Evolutionary conservation across 2,797 vertebrate genomes (phyloP).

Genomic region (Gymnopithys bicolor): DNA sequence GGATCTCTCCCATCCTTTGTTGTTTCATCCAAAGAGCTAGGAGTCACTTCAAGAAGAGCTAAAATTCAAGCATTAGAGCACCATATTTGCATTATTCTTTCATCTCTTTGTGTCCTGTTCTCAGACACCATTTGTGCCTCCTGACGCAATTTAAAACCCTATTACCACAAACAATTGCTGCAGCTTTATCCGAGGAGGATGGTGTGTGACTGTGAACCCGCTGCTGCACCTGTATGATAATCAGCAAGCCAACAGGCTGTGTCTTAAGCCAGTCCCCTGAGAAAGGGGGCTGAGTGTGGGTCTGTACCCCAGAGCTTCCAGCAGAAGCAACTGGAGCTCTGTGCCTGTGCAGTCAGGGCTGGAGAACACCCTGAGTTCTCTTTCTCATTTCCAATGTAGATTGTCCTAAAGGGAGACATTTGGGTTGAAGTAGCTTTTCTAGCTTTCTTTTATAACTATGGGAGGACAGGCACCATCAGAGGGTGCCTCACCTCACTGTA

Average conservation of each 20-base stretch:
- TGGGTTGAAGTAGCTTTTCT: neutral
- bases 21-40: neutral
- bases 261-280: neutral
- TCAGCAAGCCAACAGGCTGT: neutral
- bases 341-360: neutral
- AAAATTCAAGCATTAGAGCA: neutral
- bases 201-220: neutral
- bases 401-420: neutral
- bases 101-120: neutral
- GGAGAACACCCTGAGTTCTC: neutral
- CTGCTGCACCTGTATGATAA: constrained; percentile 30
- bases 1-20: neutral
- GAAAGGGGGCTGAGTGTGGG: neutral
- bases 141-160: neutral
- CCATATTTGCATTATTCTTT: neutral
- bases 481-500: neutral
- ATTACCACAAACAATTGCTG: neutral
- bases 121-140: neutral
- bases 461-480: neutral
- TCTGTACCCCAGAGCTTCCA: neutral
- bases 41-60: neutral
- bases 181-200: neutral
- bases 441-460: neutral
- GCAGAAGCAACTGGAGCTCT: neutral
- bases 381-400: neutral